These are phyloP conservation scores for Cettia cetti DNA, from an alignment of 2,113 vertebrate genomes.

Conservation along the genomic window DNA sequence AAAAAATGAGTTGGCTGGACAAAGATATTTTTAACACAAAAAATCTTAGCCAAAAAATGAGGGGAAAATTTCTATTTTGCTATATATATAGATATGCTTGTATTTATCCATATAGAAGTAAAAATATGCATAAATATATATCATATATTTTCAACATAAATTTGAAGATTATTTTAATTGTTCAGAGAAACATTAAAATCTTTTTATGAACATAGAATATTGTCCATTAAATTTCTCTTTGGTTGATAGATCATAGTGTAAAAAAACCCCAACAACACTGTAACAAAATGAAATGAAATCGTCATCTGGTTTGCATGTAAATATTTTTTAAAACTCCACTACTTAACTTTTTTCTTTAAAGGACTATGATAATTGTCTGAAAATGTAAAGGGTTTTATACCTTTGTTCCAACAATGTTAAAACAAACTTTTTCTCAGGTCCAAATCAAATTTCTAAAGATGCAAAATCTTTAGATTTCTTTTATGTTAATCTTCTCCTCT, in stretches of 20 bases:
- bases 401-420: neutral
- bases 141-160: neutral
- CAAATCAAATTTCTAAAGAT: neutral
- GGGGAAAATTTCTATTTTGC: neutral
- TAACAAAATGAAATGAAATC: neutral
- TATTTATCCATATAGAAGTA: neutral
- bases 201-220: neutral
- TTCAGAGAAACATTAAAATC: neutral
- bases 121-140: neutral
- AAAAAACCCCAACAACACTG: neutral
- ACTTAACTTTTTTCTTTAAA: neutral
- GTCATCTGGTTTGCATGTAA: neutral
- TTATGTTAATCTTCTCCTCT: neutral
- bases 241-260: neutral
- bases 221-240: neutral
- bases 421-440: neutral
- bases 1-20: neutral
- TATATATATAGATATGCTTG: neutral
- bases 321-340: neutral
- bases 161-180: neutral
- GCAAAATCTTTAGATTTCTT: neutral
- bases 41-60: neutral
- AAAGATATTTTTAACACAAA: neutral
- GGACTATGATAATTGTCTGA: neutral
- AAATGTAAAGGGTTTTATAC: neutral